phyloP scores from a whole-genome alignment of 1,140 invertebrate genomes.

The Caenorhabditis latens region DNA sequence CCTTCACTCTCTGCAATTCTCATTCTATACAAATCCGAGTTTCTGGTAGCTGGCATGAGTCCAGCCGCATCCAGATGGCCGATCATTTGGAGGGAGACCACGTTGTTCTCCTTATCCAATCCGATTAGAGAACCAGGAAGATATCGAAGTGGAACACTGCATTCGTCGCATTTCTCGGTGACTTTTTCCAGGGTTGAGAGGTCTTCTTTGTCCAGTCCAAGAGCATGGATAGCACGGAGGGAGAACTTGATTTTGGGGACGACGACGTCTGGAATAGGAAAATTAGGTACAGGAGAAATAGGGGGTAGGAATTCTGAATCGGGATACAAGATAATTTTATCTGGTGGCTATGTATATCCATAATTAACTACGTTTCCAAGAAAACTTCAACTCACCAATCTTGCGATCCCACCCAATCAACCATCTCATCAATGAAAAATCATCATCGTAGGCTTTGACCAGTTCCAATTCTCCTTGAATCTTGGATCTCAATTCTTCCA shows the following conservation, averaged over 20 bases:
- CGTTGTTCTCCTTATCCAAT: conserved; percentile 73
- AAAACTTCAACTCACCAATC: conserved; percentile 63
- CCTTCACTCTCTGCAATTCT: conserved; percentile 73
- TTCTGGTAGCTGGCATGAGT: conserved; percentile 66
- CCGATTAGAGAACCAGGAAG: conserved; percentile 73
- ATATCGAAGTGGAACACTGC: conserved; percentile 66
- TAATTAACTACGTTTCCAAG: no score
- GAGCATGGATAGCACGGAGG: conserved; percentile 65
- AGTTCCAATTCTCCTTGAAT: conserved; percentile 65
- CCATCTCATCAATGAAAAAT: conserved; percentile 69
- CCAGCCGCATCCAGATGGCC: conserved; percentile 70
- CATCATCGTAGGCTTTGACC: conserved; percentile 70
- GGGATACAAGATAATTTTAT: no score
- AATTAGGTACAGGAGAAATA: neutral
- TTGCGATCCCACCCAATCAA: conserved; percentile 71
- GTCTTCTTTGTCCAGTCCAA: conserved; percentile 68
- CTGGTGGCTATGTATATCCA: no score
- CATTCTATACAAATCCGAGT: conserved; percentile 71
- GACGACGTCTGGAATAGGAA: conserved; percentile 67
- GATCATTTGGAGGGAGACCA: conserved; percentile 70
- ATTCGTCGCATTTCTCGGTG: conserved; percentile 67
- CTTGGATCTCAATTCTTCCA: conserved; percentile 48
- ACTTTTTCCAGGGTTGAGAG: conserved; percentile 70
- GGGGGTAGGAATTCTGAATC: neutral
- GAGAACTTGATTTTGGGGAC: conserved; percentile 68